phyloP scores from a whole-genome alignment of 2,113 vertebrate genomes.

The Halcyon malimbica region DNA sequence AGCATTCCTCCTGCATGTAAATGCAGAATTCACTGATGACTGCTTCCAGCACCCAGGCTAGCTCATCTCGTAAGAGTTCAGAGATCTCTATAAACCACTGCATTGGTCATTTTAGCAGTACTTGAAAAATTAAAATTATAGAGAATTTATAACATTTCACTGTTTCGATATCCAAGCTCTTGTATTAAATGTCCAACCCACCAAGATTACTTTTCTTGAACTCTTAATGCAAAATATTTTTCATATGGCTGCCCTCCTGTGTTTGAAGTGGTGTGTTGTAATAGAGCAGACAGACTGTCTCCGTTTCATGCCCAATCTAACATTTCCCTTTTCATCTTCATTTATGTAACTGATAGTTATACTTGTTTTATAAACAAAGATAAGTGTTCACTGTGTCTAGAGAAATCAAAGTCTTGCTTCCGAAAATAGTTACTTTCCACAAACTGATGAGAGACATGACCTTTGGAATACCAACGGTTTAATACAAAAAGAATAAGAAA shows the following conservation, averaged over 20 bases:
- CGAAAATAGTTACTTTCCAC: background rate
- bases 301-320: background rate
- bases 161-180: background rate
- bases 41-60: conserved; percentile 42
- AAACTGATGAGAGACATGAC: background rate
- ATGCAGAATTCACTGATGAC: background rate
- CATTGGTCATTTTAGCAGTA: background rate
- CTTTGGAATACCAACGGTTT: background rate
- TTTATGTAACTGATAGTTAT: background rate
- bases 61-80: background rate
- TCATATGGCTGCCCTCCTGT: background rate
- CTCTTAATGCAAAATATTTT: background rate
- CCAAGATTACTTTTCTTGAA: background rate
- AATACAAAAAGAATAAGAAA: background rate
- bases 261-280: background rate
- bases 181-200: background rate
- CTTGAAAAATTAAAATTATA: background rate
- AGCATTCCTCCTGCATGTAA: background rate
- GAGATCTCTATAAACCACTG: background rate
- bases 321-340: background rate
- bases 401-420: background rate
- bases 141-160: background rate
- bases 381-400: background rate
- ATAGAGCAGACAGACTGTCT: background rate
- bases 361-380: background rate